A percentile compares a stretch with the other conserved stretches of the same genome.
phyloP scores from a whole-genome alignment of 1,140 invertebrate species.

The Drosophila kikkawai region DNA sequence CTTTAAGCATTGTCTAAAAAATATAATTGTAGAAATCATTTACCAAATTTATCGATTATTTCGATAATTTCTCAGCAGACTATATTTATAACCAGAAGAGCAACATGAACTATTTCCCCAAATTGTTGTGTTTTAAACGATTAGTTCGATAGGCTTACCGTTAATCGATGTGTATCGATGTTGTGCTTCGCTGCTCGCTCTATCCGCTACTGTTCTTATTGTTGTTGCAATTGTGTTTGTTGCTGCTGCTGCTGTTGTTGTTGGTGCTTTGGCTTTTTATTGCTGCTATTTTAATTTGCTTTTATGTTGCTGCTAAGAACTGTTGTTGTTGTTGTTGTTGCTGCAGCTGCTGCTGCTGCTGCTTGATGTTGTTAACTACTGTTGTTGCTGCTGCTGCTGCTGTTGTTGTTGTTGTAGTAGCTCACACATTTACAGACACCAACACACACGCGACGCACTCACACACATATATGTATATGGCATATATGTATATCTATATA shows the following conservation, averaged over 20 bases:
- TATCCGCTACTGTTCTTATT: constrained; percentile 53
- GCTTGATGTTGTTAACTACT: constrained; percentile 34
- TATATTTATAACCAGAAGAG: neutral
- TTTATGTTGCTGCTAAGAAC: constrained; percentile 24
- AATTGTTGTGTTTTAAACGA: neutral
- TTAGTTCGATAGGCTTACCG: constrained; percentile 44
- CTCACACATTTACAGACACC: constrained; percentile 67
- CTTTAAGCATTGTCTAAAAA: neutral
- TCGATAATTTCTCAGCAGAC: neutral
- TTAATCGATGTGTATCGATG: constrained; percentile 82
- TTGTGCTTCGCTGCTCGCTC: constrained; percentile 56
- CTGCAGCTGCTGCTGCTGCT: constrained; percentile 20
- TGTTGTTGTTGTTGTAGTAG: constrained; percentile 42
- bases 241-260: neutral
- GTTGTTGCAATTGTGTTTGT: constrained; percentile 26
- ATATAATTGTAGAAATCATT: neutral
- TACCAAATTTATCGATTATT: neutral
- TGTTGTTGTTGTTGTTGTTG: constrained; percentile 30
- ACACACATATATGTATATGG: constrained; percentile 45
- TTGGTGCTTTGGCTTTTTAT: constrained; percentile 41
- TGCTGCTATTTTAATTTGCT: constrained; percentile 24
- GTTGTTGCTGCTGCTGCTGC: constrained; percentile 47
- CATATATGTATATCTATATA: constrained; percentile 31
- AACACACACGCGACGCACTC: constrained; percentile 64
- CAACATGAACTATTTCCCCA: neutral